Conservation (phyloP, 2,797 vertebrate species). For the Florisuga fusca region DNA sequence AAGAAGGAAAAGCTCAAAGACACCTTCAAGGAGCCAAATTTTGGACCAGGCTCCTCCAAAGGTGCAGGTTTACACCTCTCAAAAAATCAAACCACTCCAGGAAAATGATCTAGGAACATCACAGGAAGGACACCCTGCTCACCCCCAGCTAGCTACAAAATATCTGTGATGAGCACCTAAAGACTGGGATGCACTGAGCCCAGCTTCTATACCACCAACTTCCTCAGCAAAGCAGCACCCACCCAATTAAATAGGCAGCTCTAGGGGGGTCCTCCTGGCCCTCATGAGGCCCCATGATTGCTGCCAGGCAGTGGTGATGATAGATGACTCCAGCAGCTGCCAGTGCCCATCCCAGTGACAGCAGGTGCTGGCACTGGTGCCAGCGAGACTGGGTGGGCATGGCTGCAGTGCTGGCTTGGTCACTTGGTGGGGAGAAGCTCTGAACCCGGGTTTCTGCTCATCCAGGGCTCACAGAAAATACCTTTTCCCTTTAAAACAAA, state of each 20-base stretch:
- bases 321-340: background rate
- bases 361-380: background rate
- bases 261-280: background rate
- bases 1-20: background rate
- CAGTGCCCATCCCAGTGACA: background rate
- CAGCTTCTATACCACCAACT: background rate
- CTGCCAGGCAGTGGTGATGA: background rate
- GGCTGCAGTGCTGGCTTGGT: background rate
- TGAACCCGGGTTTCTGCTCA: background rate
- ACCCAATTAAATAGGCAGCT: background rate
- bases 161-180: background rate
- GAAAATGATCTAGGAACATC: background rate
- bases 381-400: background rate
- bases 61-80: background rate
- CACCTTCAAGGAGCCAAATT: background rate
- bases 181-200: background rate
- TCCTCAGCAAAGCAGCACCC: background rate
- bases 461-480: background rate
- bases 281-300: background rate
- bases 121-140: background rate
- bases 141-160: background rate
- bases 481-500: background rate
- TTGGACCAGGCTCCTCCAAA: background rate
- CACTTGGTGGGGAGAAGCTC: background rate
- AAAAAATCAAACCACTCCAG: background rate